phyloP scores from a whole-genome alignment of 2,113 vertebrate genomes.

The Puntigrus tetrazona region DNA sequence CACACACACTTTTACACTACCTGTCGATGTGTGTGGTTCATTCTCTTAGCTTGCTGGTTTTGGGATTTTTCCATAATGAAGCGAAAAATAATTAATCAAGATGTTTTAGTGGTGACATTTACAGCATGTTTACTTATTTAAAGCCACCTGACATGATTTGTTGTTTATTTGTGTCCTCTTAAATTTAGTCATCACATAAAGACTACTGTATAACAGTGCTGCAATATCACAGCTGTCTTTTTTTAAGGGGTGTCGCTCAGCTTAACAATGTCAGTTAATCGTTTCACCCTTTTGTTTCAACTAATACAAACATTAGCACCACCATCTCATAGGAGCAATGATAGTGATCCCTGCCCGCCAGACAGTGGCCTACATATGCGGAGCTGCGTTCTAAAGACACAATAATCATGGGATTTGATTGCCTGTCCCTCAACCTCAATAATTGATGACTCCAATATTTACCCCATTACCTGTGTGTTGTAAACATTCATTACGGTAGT shows the following conservation, averaged over 20 bases:
- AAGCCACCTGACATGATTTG: background rate
- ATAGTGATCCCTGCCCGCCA: slow-evolving; percentile 32
- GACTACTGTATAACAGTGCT: slow-evolving; percentile 58
- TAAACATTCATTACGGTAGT: slow-evolving; percentile 89
- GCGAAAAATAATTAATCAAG: slow-evolving; percentile 51
- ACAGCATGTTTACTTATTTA: background rate
- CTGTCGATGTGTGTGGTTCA: slow-evolving; percentile 50
- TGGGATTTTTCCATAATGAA: slow-evolving; percentile 58
- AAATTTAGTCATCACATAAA: background rate
- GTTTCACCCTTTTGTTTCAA: slow-evolving; percentile 8
- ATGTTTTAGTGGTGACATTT: background rate
- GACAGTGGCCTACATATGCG: slow-evolving; percentile 28
- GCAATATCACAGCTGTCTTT: slow-evolving; percentile 56
- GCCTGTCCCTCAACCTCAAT: slow-evolving; percentile 82
- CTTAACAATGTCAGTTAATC: background rate
- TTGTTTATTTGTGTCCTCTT: background rate
- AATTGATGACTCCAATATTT: slow-evolving; percentile 95
- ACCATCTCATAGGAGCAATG: background rate
- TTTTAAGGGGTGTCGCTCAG: background rate
- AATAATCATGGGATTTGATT: slow-evolving; percentile 87
- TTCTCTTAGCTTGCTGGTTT: slow-evolving; percentile 61
- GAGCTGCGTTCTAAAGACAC: slow-evolving; percentile 72
- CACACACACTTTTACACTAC: slow-evolving; percentile 21
- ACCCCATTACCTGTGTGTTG: slow-evolving; percentile 87
- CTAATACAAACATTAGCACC: slow-evolving; percentile 59